Base-by-base conservation (phyloP, 2,797 vertebrate species). In the Thunnus albacares region DNA sequence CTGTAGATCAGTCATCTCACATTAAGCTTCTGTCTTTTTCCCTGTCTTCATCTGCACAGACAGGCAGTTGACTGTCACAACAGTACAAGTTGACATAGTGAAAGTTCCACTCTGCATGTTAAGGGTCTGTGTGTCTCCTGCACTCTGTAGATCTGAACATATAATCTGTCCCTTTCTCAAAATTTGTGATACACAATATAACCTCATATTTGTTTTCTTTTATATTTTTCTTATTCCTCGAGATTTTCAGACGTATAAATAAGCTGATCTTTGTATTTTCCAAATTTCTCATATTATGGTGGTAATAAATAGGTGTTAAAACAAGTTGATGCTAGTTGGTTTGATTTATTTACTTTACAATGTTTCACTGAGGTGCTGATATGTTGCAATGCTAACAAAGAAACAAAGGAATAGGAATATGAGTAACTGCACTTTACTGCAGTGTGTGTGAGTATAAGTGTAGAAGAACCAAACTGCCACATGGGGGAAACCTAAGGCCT, bases 221-320 rank as follows among this genome's bases (percentile, higher is more conserved):
- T 94, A 94, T 95, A 93, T 93, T 94, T 95, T 96, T 95, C 93
- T 93, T 96, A 95, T 94, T 93, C 87, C 91, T 94, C 62, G 38
- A 94, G 88, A 93, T 92, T 93, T 94, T 95, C 92, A 93, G 88
- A 94, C 93, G 74, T 95, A 94, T 94, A 94, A 95, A 95, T 94
- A 93, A 95, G 90, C 93, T 92, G 94, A 95, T 95, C 94, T 96
- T 96, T 96, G 95, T 96, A 96, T 95, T 96, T 95, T 96, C 94
- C 95, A 96, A 95, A 95, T 95, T 95, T 94, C 93, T 96, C 94
- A 95, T 96, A 94, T 94, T 94, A 94, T 92, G 93, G 93, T 96
- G 94, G 93, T 96, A 96, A 95, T 96, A 96, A 96, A 96, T 96
- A 95, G 94, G 89, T 96, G 95, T 95, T 93, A 92, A 95, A 93